These are phyloP conservation scores for Discoglossus pictus DNA, from an alignment of 2,797 vertebrate genomes.

Conservation along the genomic window DNA sequence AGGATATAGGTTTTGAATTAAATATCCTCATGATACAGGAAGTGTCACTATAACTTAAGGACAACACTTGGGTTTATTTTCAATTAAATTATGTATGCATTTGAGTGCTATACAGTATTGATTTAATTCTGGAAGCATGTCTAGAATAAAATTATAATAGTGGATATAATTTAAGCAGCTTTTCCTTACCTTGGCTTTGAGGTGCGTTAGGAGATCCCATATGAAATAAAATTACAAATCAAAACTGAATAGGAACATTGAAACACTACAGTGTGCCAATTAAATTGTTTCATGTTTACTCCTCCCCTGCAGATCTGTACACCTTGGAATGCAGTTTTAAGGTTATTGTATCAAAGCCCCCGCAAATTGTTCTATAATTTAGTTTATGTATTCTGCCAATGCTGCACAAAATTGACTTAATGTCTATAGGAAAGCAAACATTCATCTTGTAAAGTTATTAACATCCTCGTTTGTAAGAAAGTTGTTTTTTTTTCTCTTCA, in stretches of 20 bases:
- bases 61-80: too few relatives aligned
- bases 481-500: conserved; percentile 58
- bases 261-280: conserved; percentile 31
- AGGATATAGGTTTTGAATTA: too few relatives aligned
- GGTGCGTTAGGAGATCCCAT: conserved; percentile 21
- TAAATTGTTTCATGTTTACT: conserved; percentile 54
- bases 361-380: conserved; percentile 79
- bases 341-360: conserved; percentile 74
- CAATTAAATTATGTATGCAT: too few relatives aligned
- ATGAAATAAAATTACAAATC: conserved; percentile 29
- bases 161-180: conserved; percentile 4
- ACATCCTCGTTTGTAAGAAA: conserved; percentile 57
- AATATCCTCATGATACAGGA: too few relatives aligned
- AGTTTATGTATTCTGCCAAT: conserved; percentile 72
- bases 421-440: conserved; percentile 68
- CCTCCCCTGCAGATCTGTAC: conserved; percentile 62
- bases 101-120: too few relatives aligned
- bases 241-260: conserved; percentile 2
- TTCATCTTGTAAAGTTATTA: conserved; percentile 76
- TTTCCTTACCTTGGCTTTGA: conserved; percentile 19
- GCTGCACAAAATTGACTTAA: conserved; percentile 74
- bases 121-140: neutral
- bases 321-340: conserved; percentile 65
- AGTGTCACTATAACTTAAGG: too few relatives aligned
- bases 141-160: conserved; percentile 11